phyloP scores from a whole-genome alignment of 2,113 vertebrate species.

The Mesembrinibis cayennensis region DNA sequence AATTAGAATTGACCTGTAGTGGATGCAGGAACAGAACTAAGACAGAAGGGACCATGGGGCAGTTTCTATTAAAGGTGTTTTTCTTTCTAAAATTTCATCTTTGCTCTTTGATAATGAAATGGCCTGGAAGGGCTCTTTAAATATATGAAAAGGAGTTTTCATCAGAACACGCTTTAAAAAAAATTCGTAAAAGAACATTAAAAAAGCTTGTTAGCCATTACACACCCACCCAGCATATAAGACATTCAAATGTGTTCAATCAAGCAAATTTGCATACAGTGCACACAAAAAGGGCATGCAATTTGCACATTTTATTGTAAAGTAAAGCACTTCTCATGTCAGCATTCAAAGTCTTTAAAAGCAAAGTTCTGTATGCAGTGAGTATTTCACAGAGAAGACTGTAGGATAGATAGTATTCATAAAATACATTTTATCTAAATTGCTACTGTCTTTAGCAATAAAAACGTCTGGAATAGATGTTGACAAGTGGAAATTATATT shows the following conservation, averaged over 20 bases:
- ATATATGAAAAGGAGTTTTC: not conserved
- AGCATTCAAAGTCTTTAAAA: constrained; percentile 32
- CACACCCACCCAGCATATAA: not conserved
- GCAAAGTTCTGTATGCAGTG: not conserved
- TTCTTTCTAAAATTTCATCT: not conserved
- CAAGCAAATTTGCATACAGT: constrained; percentile 2
- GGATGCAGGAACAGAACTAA: not conserved
- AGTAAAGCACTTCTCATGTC: constrained; percentile 42
- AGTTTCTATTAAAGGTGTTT: not conserved
- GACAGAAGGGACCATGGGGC: not conserved
- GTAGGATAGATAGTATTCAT: constrained; percentile 42
- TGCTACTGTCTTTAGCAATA: constrained; percentile 48
- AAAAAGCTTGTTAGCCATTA: constrained; percentile 14
- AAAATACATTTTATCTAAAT: constrained; percentile 64
- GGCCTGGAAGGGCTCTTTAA: not conserved
- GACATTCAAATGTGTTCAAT: not conserved
- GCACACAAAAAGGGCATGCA: not conserved
- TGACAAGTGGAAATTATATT: constrained; percentile 55
- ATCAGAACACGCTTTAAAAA: not conserved
- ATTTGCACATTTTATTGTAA: constrained; percentile 36
- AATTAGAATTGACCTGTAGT: not conserved
- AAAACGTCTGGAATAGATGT: constrained; percentile 20
- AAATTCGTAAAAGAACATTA: not conserved
- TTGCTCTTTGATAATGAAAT: not conserved
- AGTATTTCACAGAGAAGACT: constrained; percentile 14